Base-by-base conservation (phyloP, 2,888 invertebrate species). In the Tiliacea aurago region DNA sequence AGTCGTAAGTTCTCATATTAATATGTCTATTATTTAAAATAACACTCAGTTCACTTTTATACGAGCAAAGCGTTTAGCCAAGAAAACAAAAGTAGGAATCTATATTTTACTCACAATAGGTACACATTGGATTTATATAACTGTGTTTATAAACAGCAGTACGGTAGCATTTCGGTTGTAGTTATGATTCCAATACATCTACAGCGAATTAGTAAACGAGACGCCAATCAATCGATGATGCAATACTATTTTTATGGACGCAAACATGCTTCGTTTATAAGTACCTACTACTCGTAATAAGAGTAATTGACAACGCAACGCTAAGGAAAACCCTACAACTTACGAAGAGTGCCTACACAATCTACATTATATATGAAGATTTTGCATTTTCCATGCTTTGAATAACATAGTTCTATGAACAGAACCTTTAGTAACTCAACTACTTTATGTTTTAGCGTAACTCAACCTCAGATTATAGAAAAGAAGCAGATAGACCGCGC, bases 121-220 rank as follows among this genome's bases (percentile, higher is more conserved):
- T 51, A 68, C 45, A 53, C 53, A 78, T 69, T 33, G 37, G 20
- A 68, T 68, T 83, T 76, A 67, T 67, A 77, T 81, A 70, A 68
- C 45, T 41, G 4, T 81, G 55, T 80, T 71, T 75, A 75, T 68
- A 81, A 80, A 83, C 84, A 80, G 28, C 18, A 47, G 47, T 18
- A 61, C 78, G 53, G 28, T 47, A 53, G n/a, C 47, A 51, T 47
- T 76, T 80, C 33, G 59, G 62, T 51, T 64, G 49, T 41, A 79
- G 41, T 75, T 69, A 83, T 70, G 68, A 74, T 68, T 65, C 41
- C 23, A 51, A 23, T 49, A 75, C 61, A 47, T 43, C 20, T 53
- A 63, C 53, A 49, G 51, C 59, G 28, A 80, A 70, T 69, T 55
- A 47, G 41, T 68, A 66, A 66, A 58, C 49, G 51, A 70, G 47